Evolutionary conservation across 2,888 invertebrate species (phyloP), one percentile per base, ranked within the genome.

Genomic region (Troides aeacus): DNA sequence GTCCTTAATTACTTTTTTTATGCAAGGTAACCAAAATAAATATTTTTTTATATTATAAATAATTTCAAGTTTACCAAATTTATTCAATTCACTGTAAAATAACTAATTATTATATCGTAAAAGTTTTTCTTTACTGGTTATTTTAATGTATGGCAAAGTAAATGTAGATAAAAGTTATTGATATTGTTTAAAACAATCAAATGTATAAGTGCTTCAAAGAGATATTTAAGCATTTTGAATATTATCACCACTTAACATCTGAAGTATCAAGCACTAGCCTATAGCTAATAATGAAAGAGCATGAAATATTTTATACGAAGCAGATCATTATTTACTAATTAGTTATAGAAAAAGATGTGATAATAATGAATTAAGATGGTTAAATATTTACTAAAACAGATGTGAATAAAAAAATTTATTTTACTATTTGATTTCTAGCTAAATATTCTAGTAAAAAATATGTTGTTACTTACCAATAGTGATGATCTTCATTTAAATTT

Each of bases 401-500:
- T 58, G 57, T 58, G 7, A 23, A 23, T 2, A 23, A 23, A 24
- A 58, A 12, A 10, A 15, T 24, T n/a, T 0, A 58, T 53, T n/a
- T 53, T 58, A 23, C 12, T 58, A 15, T 58, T 23, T 23, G 8
- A 58, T 23, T 58, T 8, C 23, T 58, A 58, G 57, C 57, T 24
- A 23, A 23, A 23, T 57, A 23, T 15, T 15, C 12, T 12, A 58
- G 23, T n/a, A 58, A 58, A 58, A 58, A 58, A 46, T 15, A 46
- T 58, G 2, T 10, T 58, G 23, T 61, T 39, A 61, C 61, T 61
- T 61, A 61, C 61, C 61, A 21, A 6, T 17, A 17, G 1, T 61
- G 46, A 21, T 63, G 53, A 63, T 57, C 46, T 58, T 58, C 57
- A 58, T 58, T 58, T 58, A 12, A 58, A 58, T n/a, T 57, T 21